Evolutionary conservation across 2,113 vertebrate genomes (phyloP).

Genomic region (Bucco capensis): DNA sequence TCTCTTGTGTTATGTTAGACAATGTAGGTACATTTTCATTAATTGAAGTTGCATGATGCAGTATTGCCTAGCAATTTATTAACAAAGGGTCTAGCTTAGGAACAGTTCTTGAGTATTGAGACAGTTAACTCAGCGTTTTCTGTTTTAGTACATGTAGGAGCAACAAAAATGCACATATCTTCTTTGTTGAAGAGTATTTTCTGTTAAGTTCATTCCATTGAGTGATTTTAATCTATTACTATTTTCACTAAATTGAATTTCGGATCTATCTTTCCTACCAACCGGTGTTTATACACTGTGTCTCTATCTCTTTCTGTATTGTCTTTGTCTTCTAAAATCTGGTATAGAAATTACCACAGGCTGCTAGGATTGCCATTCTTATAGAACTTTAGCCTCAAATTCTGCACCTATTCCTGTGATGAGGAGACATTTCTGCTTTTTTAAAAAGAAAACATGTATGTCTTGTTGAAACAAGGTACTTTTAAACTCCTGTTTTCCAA

Average conservation of each 20-base stretch:
- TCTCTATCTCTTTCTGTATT: neutral
- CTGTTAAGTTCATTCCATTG: neutral
- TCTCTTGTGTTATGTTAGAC: neutral
- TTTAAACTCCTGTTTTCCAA: neutral
- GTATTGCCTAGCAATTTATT: neutral
- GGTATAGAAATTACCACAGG: neutral
- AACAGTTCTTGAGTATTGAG: neutral
- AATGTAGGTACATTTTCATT: neutral
- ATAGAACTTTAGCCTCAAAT: neutral
- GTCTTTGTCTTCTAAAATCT: neutral
- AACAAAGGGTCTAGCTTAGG: neutral
- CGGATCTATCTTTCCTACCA: neutral
- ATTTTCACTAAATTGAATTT: neutral
- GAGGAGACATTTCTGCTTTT: neutral
- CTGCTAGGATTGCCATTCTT: neutral
- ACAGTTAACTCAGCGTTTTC: neutral
- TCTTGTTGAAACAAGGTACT: neutral
- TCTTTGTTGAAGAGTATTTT: neutral
- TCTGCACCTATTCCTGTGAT: neutral
- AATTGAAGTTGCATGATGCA: neutral
- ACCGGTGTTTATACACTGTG: neutral
- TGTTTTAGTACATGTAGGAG: neutral
- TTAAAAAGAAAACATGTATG: rapidly evolving
- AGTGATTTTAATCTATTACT: neutral
- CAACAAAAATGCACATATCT: neutral